These are phyloP conservation scores for Hydrozoanthus tunicans DNA, from an alignment of 64 coral and sea anemone genomes.

Conservation along the genomic window DNA sequence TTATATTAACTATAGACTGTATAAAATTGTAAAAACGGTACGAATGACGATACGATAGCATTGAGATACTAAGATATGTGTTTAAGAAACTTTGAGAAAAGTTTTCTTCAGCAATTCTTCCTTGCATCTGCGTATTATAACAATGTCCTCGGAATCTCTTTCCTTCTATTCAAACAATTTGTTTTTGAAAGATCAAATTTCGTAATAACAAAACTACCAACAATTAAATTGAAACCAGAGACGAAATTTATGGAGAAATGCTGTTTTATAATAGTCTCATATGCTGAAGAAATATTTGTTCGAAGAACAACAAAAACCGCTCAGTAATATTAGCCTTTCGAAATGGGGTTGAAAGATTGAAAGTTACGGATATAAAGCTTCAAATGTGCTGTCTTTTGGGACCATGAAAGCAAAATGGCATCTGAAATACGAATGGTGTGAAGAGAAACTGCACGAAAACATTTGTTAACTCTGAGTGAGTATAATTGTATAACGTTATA, in stretches of 20 bases:
- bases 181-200: constrained; percentile 32
- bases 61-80: too few species aligned
- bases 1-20: background rate
- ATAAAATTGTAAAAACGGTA: background rate
- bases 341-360: background rate
- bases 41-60: too few species aligned
- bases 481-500: background rate
- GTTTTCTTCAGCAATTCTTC: too few species aligned
- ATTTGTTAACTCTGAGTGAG: background rate
- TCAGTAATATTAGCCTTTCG: background rate
- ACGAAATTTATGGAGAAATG: background rate
- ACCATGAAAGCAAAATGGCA: background rate
- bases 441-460: background rate
- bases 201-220: background rate
- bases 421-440: background rate
- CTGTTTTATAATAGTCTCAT: background rate
- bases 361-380: too few species aligned
- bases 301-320: constrained; percentile 9
- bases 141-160: background rate
- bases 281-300: background rate
- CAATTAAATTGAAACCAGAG: constrained; percentile 8
- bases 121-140: too few species aligned
- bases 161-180: constrained; percentile 20
- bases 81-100: too few species aligned
- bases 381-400: too few species aligned